Base-by-base conservation (phyloP, 2,888 invertebrate species). In the Eupithecia pulchellata region DNA sequence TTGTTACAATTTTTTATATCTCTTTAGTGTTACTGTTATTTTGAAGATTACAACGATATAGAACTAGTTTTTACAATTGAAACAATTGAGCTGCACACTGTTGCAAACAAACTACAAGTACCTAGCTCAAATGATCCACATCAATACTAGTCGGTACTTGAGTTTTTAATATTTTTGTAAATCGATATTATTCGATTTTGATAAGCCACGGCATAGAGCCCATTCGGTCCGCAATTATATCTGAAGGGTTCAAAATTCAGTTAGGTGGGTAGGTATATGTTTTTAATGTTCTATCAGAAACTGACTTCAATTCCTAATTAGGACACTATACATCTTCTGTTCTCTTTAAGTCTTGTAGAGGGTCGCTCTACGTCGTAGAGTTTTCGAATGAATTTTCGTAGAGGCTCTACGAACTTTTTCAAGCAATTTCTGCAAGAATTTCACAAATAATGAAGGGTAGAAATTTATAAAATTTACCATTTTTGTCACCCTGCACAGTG, bases 401-500 rank as follows among this genome's bases (percentile, higher is more conserved):
- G 52, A 25, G 52, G 11, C 0, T 52, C 52, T 52, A 52, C 52
- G 25, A 52, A 11, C 1, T 47, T 47, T 11, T 20, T 1, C 3
- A 6, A 8, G n/a, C n/a, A n/a, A n/a, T 20, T 47, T 20, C 3
- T 47, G 20, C 11, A 9, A 47, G 11, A 9, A 47, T 47, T 20
- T 9, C n/a, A 2, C 20, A 4, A n/a, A 47, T n/a, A 4, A 6
- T 8, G 8, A 42, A n/a, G 42, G 8, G 42, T 5, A 17, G 39
- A 39, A 14, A 39, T 39, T 17, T 4, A 17, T 52, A 52, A 20
- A 52, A 25, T 20, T 52, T 25, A 4, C 4, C 13, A 25, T 52
- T 57, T 55, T 57, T 57, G 29, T 57, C 27, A 29, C 60, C 17
- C 30, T 27, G 70, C 69, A 71, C 72, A 63, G 47, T 69, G 69